Percentiles rank a stretch among this genome's conserved stretches.
Conservation (phyloP, 2,888 invertebrate species). For the Andrena marginata region DNA sequence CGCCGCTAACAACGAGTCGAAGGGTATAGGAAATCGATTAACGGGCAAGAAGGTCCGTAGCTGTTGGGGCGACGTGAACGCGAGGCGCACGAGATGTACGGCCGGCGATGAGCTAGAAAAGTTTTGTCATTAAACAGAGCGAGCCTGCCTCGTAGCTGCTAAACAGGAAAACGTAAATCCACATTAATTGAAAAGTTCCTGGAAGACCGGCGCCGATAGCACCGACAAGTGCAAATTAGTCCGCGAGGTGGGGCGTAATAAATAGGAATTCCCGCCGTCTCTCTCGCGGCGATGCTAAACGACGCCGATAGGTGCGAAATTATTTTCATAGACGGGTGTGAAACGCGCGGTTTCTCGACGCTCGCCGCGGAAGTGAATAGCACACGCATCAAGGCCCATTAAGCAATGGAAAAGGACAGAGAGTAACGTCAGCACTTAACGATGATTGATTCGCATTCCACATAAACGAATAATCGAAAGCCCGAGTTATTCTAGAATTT, state of each 20-base stretch:
- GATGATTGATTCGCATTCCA: background rate
- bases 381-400: background rate
- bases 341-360: slow-evolving; percentile 21
- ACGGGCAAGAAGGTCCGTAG: background rate
- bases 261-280: slow-evolving; percentile 46
- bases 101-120: background rate
- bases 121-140: background rate
- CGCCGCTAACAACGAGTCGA: background rate
- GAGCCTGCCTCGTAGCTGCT: background rate
- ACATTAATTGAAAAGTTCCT: slow-evolving; percentile 52
- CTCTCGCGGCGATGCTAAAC: slow-evolving; percentile 51
- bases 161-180: slow-evolving; percentile 30
- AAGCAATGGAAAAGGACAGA: background rate
- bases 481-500: too few relatives aligned
- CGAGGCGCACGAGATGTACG: too few relatives aligned
- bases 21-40: slow-evolving; percentile 17
- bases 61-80: background rate
- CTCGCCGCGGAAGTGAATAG: background rate
- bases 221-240: slow-evolving; percentile 51
- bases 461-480: background rate
- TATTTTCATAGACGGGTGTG: slow-evolving; percentile 42
- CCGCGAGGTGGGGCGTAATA: slow-evolving; percentile 39
- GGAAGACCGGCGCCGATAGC: slow-evolving; percentile 26
- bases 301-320: slow-evolving; percentile 50
- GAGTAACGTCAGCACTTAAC: background rate